phyloP scores from a whole-genome alignment of 2,113 vertebrate genomes.

The Castor canadensis region DNA sequence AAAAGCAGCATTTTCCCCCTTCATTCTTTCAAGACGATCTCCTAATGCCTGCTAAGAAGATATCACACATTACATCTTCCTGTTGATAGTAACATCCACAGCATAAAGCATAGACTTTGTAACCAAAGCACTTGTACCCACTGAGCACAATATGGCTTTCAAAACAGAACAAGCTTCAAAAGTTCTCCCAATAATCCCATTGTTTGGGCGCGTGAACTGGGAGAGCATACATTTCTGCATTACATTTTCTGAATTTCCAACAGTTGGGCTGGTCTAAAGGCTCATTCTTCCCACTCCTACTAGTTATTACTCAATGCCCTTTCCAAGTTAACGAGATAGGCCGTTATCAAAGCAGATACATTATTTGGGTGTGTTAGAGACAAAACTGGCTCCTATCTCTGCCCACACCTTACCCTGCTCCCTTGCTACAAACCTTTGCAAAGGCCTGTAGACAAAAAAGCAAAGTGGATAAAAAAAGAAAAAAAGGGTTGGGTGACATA shows the following conservation, averaged over 20 bases:
- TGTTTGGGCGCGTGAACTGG: slow-evolving; percentile 44
- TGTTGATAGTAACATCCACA: neutral
- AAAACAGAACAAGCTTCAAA: slow-evolving; percentile 41
- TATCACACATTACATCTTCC: neutral
- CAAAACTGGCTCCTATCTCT: neutral
- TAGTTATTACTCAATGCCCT: neutral
- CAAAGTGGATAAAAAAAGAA: too few species aligned
- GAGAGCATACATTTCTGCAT: slow-evolving; percentile 53
- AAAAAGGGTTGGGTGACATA: too few species aligned
- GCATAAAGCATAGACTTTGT: neutral
- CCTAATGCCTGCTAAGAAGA: neutral
- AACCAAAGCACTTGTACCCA: neutral
- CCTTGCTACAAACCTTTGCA: neutral
- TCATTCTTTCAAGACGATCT: neutral
- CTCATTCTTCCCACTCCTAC: slow-evolving; percentile 73
- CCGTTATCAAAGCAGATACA: neutral
- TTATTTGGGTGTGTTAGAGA: neutral
- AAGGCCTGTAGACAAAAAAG: neutral
- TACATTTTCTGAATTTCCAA: slow-evolving; percentile 73
- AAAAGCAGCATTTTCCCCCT: neutral
- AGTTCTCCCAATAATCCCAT: slow-evolving; percentile 47
- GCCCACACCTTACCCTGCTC: neutral
- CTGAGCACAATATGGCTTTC: slow-evolving; percentile 55
- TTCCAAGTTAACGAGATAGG: neutral
- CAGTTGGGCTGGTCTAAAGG: slow-evolving; percentile 3